Percentiles rank a stretch among this genome's conserved stretches.
Evolutionary conservation across 2,888 invertebrate genomes (phyloP).

Genomic region (Sinodicranocentrus sp.): DNA sequence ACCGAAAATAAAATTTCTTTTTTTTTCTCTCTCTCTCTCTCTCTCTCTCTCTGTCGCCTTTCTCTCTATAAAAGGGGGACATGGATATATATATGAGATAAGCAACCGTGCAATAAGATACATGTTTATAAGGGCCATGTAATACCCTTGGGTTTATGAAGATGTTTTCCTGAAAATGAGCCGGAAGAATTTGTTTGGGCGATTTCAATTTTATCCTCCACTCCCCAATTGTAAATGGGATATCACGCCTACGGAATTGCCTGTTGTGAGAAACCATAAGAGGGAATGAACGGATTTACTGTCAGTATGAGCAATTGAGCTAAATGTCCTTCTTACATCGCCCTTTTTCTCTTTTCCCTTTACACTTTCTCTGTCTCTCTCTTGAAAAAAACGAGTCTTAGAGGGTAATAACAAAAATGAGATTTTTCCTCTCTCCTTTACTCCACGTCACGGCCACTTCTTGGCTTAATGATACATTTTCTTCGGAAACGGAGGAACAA

Average conservation of each 20-base stretch:
- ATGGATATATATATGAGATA: too few species aligned
- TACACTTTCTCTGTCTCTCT: slow-evolving; percentile 27
- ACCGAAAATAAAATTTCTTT: slow-evolving; percentile 35
- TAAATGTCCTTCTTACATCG: slow-evolving; percentile 66
- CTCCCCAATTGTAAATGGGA: slow-evolving; percentile 68
- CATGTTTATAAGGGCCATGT: background rate
- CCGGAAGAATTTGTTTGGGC: slow-evolving; percentile 70
- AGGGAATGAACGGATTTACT: slow-evolving; percentile 71
- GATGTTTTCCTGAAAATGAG: slow-evolving; percentile 67
- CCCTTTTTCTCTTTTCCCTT: slow-evolving; percentile 26
- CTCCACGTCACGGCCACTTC: slow-evolving; percentile 55
- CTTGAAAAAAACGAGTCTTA: slow-evolving; percentile 49
- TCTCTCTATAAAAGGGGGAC: too few species aligned
- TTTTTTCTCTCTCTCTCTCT: too few species aligned
- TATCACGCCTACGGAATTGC: slow-evolving; percentile 67
- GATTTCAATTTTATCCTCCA: slow-evolving; percentile 69
- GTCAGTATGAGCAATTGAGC: slow-evolving; percentile 71
- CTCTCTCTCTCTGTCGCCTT: too few species aligned
- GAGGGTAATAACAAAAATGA: slow-evolving; percentile 63
- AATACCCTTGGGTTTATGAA: slow-evolving; percentile 63
- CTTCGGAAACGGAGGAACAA: too few species aligned
- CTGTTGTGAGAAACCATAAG: slow-evolving; percentile 40
- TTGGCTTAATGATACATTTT: slow-evolving; percentile 70
- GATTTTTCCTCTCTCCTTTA: slow-evolving; percentile 44
- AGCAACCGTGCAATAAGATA: background rate